Evolutionary conservation across 2,797 vertebrate genomes (phyloP), one percentile per base, ranked within the genome.

Genomic region (Arvicola amphibius): DNA sequence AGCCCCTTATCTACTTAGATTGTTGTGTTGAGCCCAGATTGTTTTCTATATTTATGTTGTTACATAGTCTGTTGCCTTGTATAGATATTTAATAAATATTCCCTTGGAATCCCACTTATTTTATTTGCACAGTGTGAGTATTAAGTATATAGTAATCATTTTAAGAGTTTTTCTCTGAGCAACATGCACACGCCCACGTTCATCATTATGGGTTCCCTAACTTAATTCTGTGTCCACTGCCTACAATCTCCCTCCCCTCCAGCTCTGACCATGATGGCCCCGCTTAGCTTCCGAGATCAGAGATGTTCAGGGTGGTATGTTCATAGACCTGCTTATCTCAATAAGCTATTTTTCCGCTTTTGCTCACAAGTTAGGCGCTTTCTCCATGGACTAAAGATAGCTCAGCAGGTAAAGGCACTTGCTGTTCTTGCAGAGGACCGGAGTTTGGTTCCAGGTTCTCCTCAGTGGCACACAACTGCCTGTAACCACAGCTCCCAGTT

Each of bases 41-140:
- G 88, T 95, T 85, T 83, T 83, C 80, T 92, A 48, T 67, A 67
- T 91, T 91, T 79, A 27, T 74, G 9, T 88, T 90, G n/a, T 73
- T 78, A 43, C 2, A 23, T 27, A 91, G 29, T 65, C 51, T 2
- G 73, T 3, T 91, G 4, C 32, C 29, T 90, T 71, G 1, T 46
- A 25, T 96, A 59, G 14, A 29, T 63, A 27, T 91, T 81, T 53
- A 53, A 5, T 84, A 87, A 6, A 10, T 91, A 78, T 69, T 94
- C 34, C 46, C 40, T 91, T 89, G 27, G 8, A 53, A n/a, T 85
- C 14, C n/a, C 89, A 73, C 46, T 93, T 89, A 29, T 23, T 94
- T 94, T 96, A 12, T 40, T 88, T 86, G 79, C 12, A 46, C 37
- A 91, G 21, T 95, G 94, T 93, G 83, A 74, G 59, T 92, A 83